A percentile compares a stretch with the other conserved stretches of the same genome.
Conservation (phyloP, 1,140 invertebrate species). For the Papilio polytes region DNA sequence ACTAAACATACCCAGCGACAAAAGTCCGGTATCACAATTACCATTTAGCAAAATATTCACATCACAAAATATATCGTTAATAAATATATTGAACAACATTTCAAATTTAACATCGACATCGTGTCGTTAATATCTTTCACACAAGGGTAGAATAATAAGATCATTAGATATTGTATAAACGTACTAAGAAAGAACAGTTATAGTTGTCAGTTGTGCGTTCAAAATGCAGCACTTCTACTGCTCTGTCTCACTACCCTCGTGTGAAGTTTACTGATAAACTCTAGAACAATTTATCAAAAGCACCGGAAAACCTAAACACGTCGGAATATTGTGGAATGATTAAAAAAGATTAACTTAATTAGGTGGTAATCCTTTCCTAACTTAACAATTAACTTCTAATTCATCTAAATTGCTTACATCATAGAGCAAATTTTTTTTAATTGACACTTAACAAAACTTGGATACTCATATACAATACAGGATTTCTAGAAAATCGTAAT, state of each 20-base stretch:
- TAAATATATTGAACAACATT: constrained; percentile 36
- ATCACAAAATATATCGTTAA: constrained; percentile 14
- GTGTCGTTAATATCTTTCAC: not conserved
- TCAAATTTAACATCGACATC: constrained; percentile 33
- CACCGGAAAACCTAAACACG: constrained; percentile 37
- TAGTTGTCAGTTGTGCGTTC: not conserved
- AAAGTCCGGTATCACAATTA: constrained; percentile 32
- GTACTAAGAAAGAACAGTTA: too few species aligned
- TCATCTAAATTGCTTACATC: not conserved
- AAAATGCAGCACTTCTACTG: not conserved
- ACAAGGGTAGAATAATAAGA: not conserved
- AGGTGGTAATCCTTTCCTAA: constrained; percentile 30
- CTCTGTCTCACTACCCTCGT: not conserved
- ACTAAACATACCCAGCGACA: constrained; percentile 30
- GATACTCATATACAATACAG: not conserved
- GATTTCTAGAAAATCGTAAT: not conserved
- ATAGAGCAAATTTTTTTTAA: constrained; percentile 13
- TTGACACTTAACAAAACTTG: constrained; percentile 26
- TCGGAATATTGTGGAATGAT: constrained; percentile 40
- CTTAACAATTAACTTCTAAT: constrained; percentile 27
- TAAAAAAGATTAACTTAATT: constrained; percentile 25
- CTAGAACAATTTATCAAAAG: constrained; percentile 38
- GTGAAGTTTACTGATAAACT: not conserved
- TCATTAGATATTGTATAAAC: too few species aligned
- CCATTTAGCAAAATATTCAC: not conserved